These are phyloP conservation scores for Scylla paramamosain DNA, from an alignment of 1,140 invertebrate genomes.

Conservation along the genomic window DNA sequence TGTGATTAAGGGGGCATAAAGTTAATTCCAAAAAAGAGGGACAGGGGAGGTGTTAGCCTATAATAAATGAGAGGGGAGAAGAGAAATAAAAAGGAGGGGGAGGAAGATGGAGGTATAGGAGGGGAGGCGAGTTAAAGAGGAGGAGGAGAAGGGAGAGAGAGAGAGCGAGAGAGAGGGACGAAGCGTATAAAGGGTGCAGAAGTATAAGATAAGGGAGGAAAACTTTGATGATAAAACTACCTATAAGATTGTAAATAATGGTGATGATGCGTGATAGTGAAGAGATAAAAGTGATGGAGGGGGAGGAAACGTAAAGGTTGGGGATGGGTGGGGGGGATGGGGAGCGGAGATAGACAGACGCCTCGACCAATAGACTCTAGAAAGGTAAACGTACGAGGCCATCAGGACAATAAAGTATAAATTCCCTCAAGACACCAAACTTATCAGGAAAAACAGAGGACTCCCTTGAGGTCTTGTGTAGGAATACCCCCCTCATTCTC, in stretches of 20 bases:
- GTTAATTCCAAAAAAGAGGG: conserved; percentile 24
- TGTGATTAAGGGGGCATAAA: not conserved
- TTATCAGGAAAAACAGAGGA: not conserved
- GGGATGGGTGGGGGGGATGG: no score
- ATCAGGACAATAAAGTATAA: not conserved
- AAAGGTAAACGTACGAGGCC: not conserved
- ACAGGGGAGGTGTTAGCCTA: not conserved
- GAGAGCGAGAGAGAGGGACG: not conserved
- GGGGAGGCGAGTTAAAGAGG: no score
- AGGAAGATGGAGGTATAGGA: not conserved
- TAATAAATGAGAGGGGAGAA: not conserved
- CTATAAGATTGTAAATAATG: not conserved
- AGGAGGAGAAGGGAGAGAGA: no score
- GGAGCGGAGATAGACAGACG: not conserved
- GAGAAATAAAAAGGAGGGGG: not conserved
- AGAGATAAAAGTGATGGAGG: not conserved
- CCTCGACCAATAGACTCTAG: no score
- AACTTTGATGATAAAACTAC: conserved; percentile 24
- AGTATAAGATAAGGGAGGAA: not conserved
- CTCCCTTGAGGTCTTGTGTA: not conserved
- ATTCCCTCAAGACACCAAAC: not conserved
- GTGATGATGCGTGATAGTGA: not conserved
- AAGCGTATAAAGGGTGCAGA: not conserved
- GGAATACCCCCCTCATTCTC: not conserved
- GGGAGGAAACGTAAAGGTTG: not conserved